phyloP scores from a whole-genome alignment of 2,888 invertebrate genomes.

The Mythimna lalbum region DNA sequence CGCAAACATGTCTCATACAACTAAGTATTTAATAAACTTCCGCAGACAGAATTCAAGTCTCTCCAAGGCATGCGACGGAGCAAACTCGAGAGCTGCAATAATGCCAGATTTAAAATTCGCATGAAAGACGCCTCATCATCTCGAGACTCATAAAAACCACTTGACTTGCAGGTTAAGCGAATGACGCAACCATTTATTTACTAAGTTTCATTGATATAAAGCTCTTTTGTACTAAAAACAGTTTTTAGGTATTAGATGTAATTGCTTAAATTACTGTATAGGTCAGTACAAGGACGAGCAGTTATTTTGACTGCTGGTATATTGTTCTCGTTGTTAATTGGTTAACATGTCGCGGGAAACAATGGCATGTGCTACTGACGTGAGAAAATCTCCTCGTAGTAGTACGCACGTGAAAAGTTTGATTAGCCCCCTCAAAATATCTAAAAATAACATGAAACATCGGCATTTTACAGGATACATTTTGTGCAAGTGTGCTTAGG shows the following conservation, averaged over 20 bases:
- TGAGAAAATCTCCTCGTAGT: background rate
- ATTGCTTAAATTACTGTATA: conserved; percentile 33
- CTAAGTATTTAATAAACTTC: background rate
- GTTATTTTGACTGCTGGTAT: conserved; percentile 8
- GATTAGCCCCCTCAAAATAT: background rate
- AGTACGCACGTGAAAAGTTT: background rate
- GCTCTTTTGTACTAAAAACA: conserved; percentile 25
- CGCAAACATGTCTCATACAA: conserved; percentile 3
- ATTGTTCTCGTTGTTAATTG: conserved; percentile 16
- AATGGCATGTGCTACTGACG: background rate
- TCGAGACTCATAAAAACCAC: conserved; percentile 29
- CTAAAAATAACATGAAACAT: background rate
- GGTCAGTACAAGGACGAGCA: conserved; percentile 53
- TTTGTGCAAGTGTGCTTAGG: too few species aligned
- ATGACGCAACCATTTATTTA: conserved; percentile 38
- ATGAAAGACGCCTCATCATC: conserved; percentile 15
- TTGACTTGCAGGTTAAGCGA: conserved; percentile 43
- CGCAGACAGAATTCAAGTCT: background rate
- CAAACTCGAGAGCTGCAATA: conserved; percentile 20
- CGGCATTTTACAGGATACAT: too few species aligned
- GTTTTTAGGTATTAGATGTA: conserved; percentile 31
- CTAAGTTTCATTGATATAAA: conserved; percentile 11
- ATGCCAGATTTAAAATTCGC: conserved; percentile 8
- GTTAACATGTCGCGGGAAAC: background rate
- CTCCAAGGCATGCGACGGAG: background rate